These are phyloP conservation scores for Cephus cinctus DNA, from an alignment of 1,140 invertebrate genomes.

Conservation along the genomic window DNA sequence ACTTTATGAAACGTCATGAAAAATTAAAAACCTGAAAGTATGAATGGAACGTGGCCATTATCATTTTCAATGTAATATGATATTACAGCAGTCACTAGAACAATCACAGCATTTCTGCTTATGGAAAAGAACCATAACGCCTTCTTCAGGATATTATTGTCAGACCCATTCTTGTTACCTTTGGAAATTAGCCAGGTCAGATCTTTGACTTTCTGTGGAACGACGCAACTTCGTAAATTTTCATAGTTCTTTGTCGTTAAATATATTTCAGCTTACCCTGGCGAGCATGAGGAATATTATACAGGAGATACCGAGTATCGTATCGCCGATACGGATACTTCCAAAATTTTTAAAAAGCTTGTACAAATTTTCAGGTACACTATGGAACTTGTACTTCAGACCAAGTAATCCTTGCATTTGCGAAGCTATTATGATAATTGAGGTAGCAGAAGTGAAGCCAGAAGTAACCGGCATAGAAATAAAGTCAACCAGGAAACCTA, in stretches of 20 bases:
- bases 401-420: slow-evolving; percentile 86
- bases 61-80: slow-evolving; percentile 48
- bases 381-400: slow-evolving; percentile 64
- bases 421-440: slow-evolving; percentile 85
- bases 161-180: slow-evolving; percentile 32
- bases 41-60: slow-evolving; percentile 49
- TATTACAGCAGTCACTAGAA: slow-evolving; percentile 64
- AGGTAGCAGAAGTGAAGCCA: slow-evolving; percentile 90
- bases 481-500: slow-evolving; percentile 91
- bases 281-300: slow-evolving; percentile 66
- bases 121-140: slow-evolving; percentile 73
- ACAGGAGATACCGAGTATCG: slow-evolving; percentile 64
- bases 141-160: slow-evolving; percentile 48
- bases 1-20: no score
- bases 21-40: slow-evolving; percentile 52
- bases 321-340: slow-evolving; percentile 61
- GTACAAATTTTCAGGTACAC: slow-evolving; percentile 60
- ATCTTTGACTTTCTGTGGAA: slow-evolving; percentile 67
- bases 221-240: slow-evolving; percentile 20
- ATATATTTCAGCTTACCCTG: slow-evolving; percentile 57
- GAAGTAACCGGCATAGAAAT: slow-evolving; percentile 90
- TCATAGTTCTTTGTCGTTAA: slow-evolving; percentile 5
- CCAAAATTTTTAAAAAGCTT: slow-evolving; percentile 62
- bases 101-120: slow-evolving; percentile 74
- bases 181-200: slow-evolving; percentile 50